Percentiles rank a stretch among this genome's conserved stretches.
These are phyloP conservation scores for Callyntrura sp. DNA, from an alignment of 2,888 invertebrate genomes.

Conservation along the genomic window DNA sequence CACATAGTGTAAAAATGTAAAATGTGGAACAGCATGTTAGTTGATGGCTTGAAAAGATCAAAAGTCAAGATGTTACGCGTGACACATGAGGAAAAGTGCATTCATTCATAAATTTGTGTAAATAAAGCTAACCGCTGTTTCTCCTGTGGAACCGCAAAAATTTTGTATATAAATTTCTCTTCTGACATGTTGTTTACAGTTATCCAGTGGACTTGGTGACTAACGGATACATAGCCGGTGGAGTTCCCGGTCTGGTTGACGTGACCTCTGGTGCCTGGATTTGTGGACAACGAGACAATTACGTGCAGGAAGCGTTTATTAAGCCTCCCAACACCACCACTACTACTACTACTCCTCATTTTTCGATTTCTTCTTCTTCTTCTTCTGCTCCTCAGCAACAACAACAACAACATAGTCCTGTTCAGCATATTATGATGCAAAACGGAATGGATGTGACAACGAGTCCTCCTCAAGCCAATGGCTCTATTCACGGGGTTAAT, in stretches of 20 bases:
- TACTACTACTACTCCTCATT: constrained; percentile 45
- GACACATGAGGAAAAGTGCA: constrained; percentile 19
- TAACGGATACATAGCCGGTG: constrained; percentile 65
- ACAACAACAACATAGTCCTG: constrained; percentile 43
- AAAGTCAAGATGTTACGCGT: constrained; percentile 5
- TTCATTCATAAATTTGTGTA: constrained; percentile 25
- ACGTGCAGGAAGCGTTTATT: constrained; percentile 74
- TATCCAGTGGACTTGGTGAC: constrained; percentile 76
- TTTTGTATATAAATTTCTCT: not conserved
- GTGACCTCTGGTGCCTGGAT: constrained; percentile 73
- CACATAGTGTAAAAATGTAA: not conserved
- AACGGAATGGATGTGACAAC: constrained; percentile 90
- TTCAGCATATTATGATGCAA: constrained; percentile 89
- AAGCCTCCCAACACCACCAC: constrained; percentile 64
- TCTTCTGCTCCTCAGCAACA: constrained; percentile 11
- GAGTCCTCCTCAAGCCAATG: constrained; percentile 93
- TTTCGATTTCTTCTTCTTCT: constrained; percentile 67
- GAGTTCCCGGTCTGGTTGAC: constrained; percentile 68
- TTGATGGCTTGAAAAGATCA: not conserved
- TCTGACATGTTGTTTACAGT: constrained; percentile 52
- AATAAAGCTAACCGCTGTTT: not conserved
- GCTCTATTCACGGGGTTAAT: constrained; percentile 86
- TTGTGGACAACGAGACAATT: constrained; percentile 71
- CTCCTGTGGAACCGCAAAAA: not conserved
- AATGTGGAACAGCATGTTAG: not conserved